These are phyloP conservation scores for Chrysogorgia sp. DNA, from an alignment of 92 coral and sea anemone species.

Conservation along the genomic window DNA sequence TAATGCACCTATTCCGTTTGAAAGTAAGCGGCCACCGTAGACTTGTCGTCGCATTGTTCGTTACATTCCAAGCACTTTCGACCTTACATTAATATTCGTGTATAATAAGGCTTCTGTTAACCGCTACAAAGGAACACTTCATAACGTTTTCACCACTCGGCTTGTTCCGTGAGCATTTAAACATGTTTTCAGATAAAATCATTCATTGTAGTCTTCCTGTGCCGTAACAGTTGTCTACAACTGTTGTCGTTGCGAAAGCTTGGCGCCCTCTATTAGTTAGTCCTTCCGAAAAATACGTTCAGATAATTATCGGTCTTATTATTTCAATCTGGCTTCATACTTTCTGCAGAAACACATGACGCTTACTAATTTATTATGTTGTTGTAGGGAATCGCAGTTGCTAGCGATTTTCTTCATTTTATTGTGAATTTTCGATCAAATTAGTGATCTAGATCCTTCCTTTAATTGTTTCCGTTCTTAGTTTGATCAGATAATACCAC, in stretches of 20 bases:
- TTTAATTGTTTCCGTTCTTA: conserved; percentile 30
- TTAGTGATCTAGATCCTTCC: conserved; percentile 38
- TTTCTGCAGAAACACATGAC: conserved; percentile 11
- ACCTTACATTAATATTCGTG: conserved; percentile 20
- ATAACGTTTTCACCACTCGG: conserved; percentile 27
- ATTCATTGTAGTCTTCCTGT: conserved; percentile 19
- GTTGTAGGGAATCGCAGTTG: not conserved
- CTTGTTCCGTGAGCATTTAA: conserved; percentile 31
- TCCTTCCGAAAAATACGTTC: conserved; percentile 44
- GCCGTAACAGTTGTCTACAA: not conserved
- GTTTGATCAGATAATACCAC: conserved; percentile 53
- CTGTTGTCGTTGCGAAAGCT: conserved; percentile 39
- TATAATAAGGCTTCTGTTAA: conserved; percentile 31
- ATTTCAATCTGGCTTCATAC: conserved; percentile 1
- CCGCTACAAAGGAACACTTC: conserved; percentile 17
- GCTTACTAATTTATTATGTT: not conserved
- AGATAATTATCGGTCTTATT: conserved; percentile 30
- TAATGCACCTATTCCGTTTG: conserved; percentile 13
- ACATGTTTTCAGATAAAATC: conserved; percentile 21
- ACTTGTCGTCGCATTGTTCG: not conserved
- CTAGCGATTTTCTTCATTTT: conserved; percentile 11
- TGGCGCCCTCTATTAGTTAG: conserved; percentile 46
- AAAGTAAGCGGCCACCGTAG: conserved; percentile 7
- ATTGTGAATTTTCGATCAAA: conserved; percentile 40
- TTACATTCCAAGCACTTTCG: conserved; percentile 34